phyloP scores from a whole-genome alignment of 2,113 vertebrate genomes.

The Hemibagrus wyckioides region DNA sequence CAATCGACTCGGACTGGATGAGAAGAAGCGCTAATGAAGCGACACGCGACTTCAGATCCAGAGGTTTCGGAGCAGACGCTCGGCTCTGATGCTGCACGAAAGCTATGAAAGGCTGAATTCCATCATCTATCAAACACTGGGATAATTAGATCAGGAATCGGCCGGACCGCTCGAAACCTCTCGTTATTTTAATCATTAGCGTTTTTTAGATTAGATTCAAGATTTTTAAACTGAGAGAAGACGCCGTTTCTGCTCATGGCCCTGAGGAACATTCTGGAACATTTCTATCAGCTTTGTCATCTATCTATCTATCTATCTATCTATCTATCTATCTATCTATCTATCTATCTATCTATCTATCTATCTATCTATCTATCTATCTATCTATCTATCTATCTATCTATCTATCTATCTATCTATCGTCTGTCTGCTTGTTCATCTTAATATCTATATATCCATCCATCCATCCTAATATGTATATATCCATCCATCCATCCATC shows the following conservation, averaged over 20 bases:
- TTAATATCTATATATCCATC: too few relatives aligned
- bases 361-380: too few relatives aligned
- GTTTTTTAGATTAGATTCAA: not conserved
- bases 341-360: too few relatives aligned
- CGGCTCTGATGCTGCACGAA: not conserved
- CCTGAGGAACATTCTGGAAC: not conserved
- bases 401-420: too few relatives aligned
- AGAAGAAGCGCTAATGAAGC: not conserved
- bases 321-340: not conserved
- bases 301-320: not conserved
- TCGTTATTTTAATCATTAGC: not conserved
- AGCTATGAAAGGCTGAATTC: not conserved
- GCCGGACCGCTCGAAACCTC: not conserved
- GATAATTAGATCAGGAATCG: not conserved
- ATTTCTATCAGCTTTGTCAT: not conserved
- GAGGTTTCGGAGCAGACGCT: not conserved
- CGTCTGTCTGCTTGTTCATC: too few relatives aligned
- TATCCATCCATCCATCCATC: too few relatives aligned
- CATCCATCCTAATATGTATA: too few relatives aligned
- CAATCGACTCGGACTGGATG: not conserved
- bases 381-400: too few relatives aligned
- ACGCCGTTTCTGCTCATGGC: not conserved
- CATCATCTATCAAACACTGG: slow-evolving; percentile 1
- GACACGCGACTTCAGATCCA: not conserved
- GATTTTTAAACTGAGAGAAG: not conserved